Percentiles rank a stretch among this genome's conserved stretches.
These are phyloP conservation scores for Muscina levida DNA, from an alignment of 2,888 invertebrate species.

Conservation along the genomic window DNA sequence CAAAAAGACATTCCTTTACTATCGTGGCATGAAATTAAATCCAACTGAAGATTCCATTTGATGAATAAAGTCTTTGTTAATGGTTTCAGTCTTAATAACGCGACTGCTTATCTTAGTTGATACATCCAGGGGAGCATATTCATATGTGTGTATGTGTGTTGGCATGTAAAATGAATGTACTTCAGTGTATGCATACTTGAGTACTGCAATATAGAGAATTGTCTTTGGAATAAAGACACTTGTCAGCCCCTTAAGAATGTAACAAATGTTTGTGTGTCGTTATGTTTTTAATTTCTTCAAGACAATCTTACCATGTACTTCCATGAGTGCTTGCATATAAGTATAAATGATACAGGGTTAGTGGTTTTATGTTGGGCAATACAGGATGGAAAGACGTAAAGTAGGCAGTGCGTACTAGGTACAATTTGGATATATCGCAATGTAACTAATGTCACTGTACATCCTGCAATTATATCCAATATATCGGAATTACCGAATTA, in stretches of 20 bases:
- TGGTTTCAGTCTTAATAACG: constrained; percentile 40
- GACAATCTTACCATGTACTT: too few species aligned
- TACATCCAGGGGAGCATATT: constrained; percentile 43
- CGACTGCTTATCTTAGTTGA: constrained; percentile 43
- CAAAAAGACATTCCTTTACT: constrained; percentile 54
- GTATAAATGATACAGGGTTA: too few species aligned
- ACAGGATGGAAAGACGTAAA: too few species aligned
- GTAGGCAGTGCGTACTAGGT: too few species aligned
- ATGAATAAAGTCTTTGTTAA: constrained; percentile 64
- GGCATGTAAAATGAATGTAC: too few species aligned
- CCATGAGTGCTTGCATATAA: too few species aligned
- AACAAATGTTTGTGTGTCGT: constrained; percentile 53
- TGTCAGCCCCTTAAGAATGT: constrained; percentile 54
- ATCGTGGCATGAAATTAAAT: constrained; percentile 76
- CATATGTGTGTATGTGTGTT: constrained; percentile 2
- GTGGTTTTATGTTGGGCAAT: too few species aligned
- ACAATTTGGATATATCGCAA: too few species aligned
- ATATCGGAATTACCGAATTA: too few species aligned
- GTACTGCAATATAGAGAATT: constrained; percentile 5
- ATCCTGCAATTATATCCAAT: too few species aligned
- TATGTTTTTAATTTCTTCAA: too few species aligned
- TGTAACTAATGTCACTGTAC: too few species aligned
- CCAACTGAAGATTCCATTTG: constrained; percentile 70
- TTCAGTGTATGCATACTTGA: constrained; percentile 14
- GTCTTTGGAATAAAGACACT: constrained; percentile 52